phyloP scores from a whole-genome alignment of 2,797 vertebrate genomes.

The Dromococcyx pavoninus region DNA sequence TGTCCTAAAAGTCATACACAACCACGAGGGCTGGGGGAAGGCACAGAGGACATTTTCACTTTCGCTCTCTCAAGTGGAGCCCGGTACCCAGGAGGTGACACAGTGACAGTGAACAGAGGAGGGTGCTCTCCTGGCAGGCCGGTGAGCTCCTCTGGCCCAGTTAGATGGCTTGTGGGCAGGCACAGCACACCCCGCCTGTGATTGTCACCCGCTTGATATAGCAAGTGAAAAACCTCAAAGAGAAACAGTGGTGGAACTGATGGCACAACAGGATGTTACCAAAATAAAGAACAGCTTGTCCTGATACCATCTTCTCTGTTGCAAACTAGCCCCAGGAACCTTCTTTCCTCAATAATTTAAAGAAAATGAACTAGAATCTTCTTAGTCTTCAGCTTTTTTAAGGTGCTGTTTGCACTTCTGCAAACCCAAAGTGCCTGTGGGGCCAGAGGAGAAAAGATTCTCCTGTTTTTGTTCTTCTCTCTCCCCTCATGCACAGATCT shows the following conservation, averaged over 20 bases:
- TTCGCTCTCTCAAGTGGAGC: neutral
- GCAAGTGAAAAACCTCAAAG: slow-evolving; percentile 50
- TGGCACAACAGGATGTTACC: slow-evolving; percentile 64
- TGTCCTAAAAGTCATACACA: neutral
- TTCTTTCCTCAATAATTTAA: neutral
- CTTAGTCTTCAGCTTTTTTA: neutral
- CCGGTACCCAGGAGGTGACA: fast-evolving
- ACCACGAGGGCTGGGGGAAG: neutral
- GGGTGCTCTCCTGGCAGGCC: fast-evolving
- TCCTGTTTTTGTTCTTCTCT: neutral
- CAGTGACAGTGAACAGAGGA: fast-evolving
- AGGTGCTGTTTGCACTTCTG: neutral
- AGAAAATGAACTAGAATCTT: neutral
- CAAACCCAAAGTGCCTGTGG: neutral
- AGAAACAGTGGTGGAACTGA: fast-evolving
- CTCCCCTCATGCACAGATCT: neutral
- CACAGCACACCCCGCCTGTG: neutral
- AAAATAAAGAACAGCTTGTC: neutral
- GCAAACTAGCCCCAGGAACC: neutral
- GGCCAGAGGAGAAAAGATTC: neutral
- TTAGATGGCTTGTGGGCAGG: neutral
- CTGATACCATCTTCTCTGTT: neutral
- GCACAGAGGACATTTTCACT: neutral
- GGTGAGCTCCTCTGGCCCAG: neutral
- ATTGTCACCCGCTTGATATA: neutral